Evolutionary conservation across 2,113 vertebrate genomes (phyloP), one percentile per base, ranked within the genome.

Genomic region (Brachypteracias leptosomus): DNA sequence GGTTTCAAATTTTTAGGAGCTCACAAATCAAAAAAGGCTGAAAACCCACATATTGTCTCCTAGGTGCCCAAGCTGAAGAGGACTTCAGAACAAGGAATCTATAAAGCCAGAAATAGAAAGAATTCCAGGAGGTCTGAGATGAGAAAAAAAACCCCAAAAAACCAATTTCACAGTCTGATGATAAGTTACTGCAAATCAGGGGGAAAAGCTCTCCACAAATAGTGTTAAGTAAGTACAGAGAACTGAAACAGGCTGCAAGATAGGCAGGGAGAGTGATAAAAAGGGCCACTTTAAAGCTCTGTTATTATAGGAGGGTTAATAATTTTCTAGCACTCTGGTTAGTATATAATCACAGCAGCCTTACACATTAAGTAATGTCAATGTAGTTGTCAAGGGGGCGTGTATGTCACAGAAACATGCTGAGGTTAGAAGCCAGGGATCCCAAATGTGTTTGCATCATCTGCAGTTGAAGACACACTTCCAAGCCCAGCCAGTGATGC

Each of bases 21-120:
- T 90, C 42, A 59, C 80, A 93, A 86, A 94, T 92, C 55, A 86
- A 71, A 91, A 91, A 85, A 80, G 54, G n/a, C 55, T 92, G 88
- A 80, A 94, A 89, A 80, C 8, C 2, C 25, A 35, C 35, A 35
- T 59, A 21, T 51, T 95, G 25, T 87, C 38, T 78, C 38, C 52
- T 75, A 63, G 36, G 38, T 91, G 49, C 57, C 17, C 0, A 1
- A 57, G 73, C 59, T 66, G 25, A 89, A 77, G 38, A 89, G 35
- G 24, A 26, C 33, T 67, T 91, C 66, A 54, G 47, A 91, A 72
- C 14, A 59, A 65, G 58, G 51, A 61, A 65, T 49, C 44, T 67
- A 31, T 57, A 95, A 65, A 94, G 40, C 14, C 47, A 88, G 46
- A 52, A 82, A 78, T 0, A 89, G 36, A 25, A 93, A 87, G 71